Percentiles rank a stretch among this genome's conserved stretches.
Conservation (phyloP, 2,113 vertebrate species). For the Gorsachius goisagi region DNA sequence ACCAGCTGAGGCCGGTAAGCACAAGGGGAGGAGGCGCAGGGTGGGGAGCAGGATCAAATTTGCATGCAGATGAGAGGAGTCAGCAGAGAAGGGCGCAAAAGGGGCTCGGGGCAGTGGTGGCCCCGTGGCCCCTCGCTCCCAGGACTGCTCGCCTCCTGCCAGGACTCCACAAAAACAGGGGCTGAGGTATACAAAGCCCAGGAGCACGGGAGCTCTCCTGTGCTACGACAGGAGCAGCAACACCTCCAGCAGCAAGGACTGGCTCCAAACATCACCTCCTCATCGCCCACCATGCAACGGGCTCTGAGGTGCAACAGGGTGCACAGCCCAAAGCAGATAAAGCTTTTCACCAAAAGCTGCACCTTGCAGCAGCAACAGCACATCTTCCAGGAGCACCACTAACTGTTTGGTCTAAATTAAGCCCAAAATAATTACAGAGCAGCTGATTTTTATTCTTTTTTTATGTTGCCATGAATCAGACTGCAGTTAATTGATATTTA, state of each 20-base stretch:
- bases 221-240: neutral
- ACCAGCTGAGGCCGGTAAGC: neutral
- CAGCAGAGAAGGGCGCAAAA: neutral
- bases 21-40: accelerated
- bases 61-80: neutral
- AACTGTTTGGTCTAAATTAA: neutral
- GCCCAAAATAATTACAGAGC: slow-evolving; percentile 7
- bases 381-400: neutral
- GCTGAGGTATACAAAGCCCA: neutral
- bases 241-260: neutral
- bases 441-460: neutral
- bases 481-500: slow-evolving; percentile 30
- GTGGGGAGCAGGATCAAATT: neutral
- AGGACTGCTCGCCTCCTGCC: neutral
- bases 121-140: accelerated
- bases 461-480: neutral
- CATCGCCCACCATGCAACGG: neutral
- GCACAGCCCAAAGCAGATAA: neutral
- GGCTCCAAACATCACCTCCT: neutral
- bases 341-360: neutral
- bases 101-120: neutral
- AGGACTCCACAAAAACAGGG: neutral
- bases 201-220: neutral
- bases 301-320: neutral
- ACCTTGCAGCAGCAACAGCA: neutral